phyloP scores from a whole-genome alignment of 2,113 vertebrate species.

The Nannospalax galili region DNA sequence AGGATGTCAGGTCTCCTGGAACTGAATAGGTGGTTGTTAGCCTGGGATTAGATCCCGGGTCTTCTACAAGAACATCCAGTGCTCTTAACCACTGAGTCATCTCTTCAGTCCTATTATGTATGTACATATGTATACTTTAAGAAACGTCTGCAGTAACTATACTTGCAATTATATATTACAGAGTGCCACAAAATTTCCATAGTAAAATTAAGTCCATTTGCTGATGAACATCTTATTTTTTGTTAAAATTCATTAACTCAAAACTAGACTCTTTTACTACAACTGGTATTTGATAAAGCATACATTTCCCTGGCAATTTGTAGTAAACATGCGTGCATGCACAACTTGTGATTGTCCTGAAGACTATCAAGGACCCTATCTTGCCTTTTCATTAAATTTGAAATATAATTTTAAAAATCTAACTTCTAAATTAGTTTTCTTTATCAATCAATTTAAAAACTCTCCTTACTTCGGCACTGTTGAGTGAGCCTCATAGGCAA shows the following conservation, averaged over 20 bases:
- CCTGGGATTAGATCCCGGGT: too few relatives aligned
- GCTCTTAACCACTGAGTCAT: too few relatives aligned
- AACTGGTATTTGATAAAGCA: neutral
- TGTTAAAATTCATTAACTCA: conserved; percentile 21
- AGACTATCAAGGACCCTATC: neutral
- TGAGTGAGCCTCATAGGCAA: neutral
- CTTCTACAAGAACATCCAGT: too few relatives aligned
- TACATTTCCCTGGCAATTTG: neutral
- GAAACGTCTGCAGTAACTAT: neutral
- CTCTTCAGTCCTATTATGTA: too few relatives aligned
- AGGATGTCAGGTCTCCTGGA: too few relatives aligned
- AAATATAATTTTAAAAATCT: neutral
- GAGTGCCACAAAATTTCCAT: neutral
- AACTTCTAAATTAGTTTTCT: conserved; percentile 12
- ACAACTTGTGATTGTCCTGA: neutral
- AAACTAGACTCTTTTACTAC: neutral
- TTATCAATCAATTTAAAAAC: conserved; percentile 2
- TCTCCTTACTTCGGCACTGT: neutral
- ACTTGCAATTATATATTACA: neutral
- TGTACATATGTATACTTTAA: too few relatives aligned
- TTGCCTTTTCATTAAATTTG: neutral
- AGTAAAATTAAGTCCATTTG: neutral
- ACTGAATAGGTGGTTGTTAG: too few relatives aligned
- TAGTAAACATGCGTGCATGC: neutral
- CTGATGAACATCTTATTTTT: neutral